Conservation (phyloP, 2,113 vertebrate species). For the Scophthalmus maximus region DNA sequence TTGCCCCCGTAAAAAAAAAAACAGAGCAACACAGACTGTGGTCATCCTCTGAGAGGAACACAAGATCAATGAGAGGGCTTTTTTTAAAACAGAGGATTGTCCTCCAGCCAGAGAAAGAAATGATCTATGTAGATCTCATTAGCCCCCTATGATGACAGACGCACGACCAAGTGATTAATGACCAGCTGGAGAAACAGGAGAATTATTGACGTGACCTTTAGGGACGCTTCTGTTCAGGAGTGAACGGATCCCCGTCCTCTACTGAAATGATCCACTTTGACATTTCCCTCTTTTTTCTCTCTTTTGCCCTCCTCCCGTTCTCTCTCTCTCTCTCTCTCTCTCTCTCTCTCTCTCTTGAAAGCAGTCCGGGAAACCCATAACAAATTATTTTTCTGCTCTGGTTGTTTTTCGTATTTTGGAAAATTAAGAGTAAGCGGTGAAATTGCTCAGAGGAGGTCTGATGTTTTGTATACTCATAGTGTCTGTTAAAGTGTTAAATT, state of each 20-base stretch:
- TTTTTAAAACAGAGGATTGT: constrained; percentile 51
- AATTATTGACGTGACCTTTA: constrained; percentile 81
- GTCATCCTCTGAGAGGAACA: constrained; percentile 49
- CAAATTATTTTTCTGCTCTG: not conserved
- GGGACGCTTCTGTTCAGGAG: constrained; percentile 54
- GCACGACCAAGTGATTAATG: constrained; percentile 74
- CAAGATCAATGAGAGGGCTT: constrained; percentile 63
- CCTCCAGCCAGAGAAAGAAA: constrained; percentile 60
- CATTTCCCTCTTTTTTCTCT: constrained; percentile 64
- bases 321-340: not conserved
- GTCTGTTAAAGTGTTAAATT: constrained; percentile 46
- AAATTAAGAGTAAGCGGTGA: constrained; percentile 19
- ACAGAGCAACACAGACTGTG: constrained; percentile 1
- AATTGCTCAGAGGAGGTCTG: not conserved
- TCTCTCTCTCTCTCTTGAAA: constrained; percentile 1
- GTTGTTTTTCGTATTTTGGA: constrained; percentile 1
- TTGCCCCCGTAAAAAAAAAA: not conserved
- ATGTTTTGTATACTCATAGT: constrained; percentile 31
- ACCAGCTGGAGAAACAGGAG: constrained; percentile 57
- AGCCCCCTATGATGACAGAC: constrained; percentile 76
- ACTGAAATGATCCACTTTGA: constrained; percentile 66
- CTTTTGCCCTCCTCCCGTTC: constrained; percentile 2
- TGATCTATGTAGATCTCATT: constrained; percentile 80
- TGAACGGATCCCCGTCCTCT: constrained; percentile 40
- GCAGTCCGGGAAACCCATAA: constrained; percentile 24